phyloP scores from a whole-genome alignment of 2,113 vertebrate genomes.

The Myrmecobius fasciatus region DNA sequence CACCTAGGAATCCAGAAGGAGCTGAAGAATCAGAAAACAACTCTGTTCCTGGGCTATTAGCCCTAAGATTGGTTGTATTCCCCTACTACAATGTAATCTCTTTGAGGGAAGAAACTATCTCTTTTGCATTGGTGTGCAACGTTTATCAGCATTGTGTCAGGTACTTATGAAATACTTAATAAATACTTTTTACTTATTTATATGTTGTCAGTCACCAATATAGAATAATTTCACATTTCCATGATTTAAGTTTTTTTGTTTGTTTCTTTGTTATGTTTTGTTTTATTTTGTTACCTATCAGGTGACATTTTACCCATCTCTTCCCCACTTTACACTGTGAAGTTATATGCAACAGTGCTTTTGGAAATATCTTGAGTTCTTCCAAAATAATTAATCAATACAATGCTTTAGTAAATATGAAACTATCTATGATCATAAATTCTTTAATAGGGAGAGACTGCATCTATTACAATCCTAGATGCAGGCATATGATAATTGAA shows the following conservation, averaged over 20 bases:
- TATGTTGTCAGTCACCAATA: background rate
- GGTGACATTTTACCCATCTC: background rate
- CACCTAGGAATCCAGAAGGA: too few relatives aligned
- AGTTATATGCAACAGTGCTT: background rate
- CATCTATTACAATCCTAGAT: background rate
- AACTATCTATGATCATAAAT: background rate
- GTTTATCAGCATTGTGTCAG: background rate
- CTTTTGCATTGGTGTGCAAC: too few relatives aligned
- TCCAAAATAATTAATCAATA: background rate
- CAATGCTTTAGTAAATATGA: background rate
- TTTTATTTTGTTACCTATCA: background rate
- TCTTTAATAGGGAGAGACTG: background rate
- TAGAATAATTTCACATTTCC: background rate
- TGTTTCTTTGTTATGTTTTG: too few relatives aligned
- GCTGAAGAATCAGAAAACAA: too few relatives aligned
- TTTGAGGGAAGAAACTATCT: too few relatives aligned
- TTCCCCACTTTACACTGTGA: background rate
- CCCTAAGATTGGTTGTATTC: too few relatives aligned
- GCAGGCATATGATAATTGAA: background rate
- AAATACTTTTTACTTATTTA: background rate
- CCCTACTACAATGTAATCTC: too few relatives aligned
- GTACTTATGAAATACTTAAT: background rate
- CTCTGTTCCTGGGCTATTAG: too few relatives aligned
- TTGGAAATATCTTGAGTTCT: background rate
- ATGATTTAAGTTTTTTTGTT: background rate